Evolutionary conservation across 2,888 invertebrate species (phyloP), one percentile per base, ranked within the genome.

Genomic region (Nomada fucata): DNA sequence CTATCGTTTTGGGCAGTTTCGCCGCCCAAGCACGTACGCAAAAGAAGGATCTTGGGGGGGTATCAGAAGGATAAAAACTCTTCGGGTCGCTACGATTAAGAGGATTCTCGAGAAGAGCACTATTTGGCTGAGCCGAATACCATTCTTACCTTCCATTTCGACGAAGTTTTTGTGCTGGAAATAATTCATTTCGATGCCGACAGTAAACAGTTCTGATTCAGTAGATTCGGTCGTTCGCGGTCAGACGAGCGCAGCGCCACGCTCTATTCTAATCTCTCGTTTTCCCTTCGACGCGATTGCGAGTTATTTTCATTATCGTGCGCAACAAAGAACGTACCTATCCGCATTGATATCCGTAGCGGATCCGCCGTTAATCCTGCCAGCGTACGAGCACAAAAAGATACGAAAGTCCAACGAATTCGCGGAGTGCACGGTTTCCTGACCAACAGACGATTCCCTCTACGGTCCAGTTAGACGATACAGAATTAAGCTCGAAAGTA

Each of bases 381-480:
- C 36, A 20, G 26, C 59, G 2, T 13, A 18, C 13, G 26, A 10
- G 18, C 18, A 42, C 23, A 76, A 82, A 75, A 82, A 76, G 44
- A 64, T 23, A 64, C n/a, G 63, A 64, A 63, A 59, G 29, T 52
- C 36, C 26, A 53, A 47, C 61, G 82, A 82, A 76, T 71, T 74
- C 63, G 74, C 42, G 78, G 74, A 59, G 72, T 67, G 44, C 70
- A 73, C 72, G 69, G 73, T 67, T 59, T 71, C 73, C 73, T 78
- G 83, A 73, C 67, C 83, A 78, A 83, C 83, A 60, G 71, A 83
- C 83, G 83, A 74, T 74, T 75, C 83, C 63, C 78, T 67, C 74
- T 50, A 83, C 83, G 83, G 83, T 83, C 83, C 83, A 83, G 83
- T 83, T 83, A 71, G 83, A 83, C 83, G 83, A 83, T 83, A 83